These are phyloP conservation scores for Catharus fuscescens DNA, from an alignment of 2,113 vertebrate species.

Conservation along the genomic window DNA sequence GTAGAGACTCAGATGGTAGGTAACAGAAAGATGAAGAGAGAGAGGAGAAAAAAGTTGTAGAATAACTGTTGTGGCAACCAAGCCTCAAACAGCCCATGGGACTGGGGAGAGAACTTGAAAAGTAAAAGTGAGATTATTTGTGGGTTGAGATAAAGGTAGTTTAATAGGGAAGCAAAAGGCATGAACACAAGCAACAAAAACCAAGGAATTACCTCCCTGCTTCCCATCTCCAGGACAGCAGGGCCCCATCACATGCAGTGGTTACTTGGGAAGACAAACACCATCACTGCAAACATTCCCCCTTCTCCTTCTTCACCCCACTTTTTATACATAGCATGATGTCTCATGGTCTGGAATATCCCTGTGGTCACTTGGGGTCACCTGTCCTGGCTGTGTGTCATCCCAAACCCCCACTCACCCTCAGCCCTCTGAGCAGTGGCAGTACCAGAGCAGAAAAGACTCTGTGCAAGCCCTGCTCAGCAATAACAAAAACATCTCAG, in stretches of 20 bases:
- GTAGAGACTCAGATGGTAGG: background rate
- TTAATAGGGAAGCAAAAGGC: background rate
- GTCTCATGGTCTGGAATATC: background rate
- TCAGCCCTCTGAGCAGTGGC: background rate
- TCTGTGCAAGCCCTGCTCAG: background rate
- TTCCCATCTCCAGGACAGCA: background rate
- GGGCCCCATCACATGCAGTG: background rate
- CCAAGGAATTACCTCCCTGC: background rate
- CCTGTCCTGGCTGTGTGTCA: background rate
- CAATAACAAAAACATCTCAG: background rate
- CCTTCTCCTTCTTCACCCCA: background rate
- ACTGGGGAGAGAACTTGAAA: background rate
- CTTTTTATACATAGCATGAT: rapidly evolving
- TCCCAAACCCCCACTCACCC: background rate
- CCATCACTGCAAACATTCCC: rapidly evolving
- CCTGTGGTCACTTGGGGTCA: background rate
- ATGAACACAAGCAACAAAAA: background rate
- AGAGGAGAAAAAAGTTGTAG: background rate
- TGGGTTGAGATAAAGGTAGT: background rate
- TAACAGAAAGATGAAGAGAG: background rate
- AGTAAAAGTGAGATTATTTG: rapidly evolving
- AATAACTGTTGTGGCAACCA: background rate
- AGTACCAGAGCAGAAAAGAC: background rate
- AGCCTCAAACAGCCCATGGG: background rate
- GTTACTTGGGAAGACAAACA: background rate